Evolutionary conservation across 2,888 invertebrate species (phyloP).

Genomic region (Isotomurus palustris): DNA sequence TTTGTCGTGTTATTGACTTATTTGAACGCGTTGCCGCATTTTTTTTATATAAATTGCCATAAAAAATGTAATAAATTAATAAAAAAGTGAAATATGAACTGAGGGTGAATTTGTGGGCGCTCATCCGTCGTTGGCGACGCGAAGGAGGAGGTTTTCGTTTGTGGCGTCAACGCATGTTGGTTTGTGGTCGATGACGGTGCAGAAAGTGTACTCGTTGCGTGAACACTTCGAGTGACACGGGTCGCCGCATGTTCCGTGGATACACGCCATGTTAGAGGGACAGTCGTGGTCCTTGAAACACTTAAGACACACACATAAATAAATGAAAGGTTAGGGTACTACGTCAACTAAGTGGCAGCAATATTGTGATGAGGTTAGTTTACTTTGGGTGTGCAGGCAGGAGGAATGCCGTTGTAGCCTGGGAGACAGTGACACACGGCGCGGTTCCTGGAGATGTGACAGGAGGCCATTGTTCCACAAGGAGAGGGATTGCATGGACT

Average conservation of each 20-base stretch:
- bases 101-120: no score
- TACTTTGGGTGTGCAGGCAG: slow-evolving; percentile 46
- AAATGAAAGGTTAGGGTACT: no score
- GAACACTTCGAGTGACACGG: slow-evolving; percentile 45
- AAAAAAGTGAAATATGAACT: no score
- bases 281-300: slow-evolving; percentile 45
- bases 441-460: slow-evolving; percentile 39
- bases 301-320: no score
- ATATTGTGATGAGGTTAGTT: no score
- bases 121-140: slow-evolving; percentile 24
- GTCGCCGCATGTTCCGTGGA: slow-evolving; percentile 43
- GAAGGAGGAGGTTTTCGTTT: slow-evolving; percentile 39
- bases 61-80: not conserved
- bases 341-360: no score
- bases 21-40: no score
- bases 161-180: slow-evolving; percentile 45
- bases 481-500: slow-evolving; percentile 44
- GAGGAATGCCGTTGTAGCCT: slow-evolving; percentile 44
- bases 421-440: slow-evolving; percentile 44
- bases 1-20: no score
- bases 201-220: slow-evolving; percentile 45
- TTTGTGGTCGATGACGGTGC: slow-evolving; percentile 36
- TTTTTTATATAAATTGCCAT: no score
- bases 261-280: slow-evolving; percentile 41
- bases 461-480: slow-evolving; percentile 45